phyloP scores from a whole-genome alignment of 2,888 invertebrate genomes.

The Chaitophorus viminalis region DNA sequence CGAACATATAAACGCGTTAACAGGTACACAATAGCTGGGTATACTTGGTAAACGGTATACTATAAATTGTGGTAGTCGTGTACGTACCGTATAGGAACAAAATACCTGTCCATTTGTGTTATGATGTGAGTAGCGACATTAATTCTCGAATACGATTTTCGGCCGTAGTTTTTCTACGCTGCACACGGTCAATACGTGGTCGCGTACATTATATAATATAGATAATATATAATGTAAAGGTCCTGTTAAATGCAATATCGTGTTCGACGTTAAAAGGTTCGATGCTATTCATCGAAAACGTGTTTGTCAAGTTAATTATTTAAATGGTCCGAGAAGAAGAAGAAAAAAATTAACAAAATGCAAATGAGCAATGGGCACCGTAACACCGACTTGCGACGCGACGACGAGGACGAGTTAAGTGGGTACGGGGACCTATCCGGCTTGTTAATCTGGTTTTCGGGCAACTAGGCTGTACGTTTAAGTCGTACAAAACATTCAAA shows the following conservation, averaged over 20 bases:
- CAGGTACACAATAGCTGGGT: too few relatives aligned
- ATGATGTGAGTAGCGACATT: conserved; percentile 12
- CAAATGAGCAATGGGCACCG: background rate
- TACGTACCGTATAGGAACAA: conserved; percentile 24
- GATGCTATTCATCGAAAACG: conserved; percentile 25
- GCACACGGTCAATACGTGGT: background rate
- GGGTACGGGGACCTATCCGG: background rate
- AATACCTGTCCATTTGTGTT: conserved; percentile 39
- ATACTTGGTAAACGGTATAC: background rate
- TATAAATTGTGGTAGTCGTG: conserved; percentile 31
- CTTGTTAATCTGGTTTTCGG: conserved; percentile 26
- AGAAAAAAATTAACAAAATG: background rate
- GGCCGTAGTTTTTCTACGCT: conserved; percentile 25
- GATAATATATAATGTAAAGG: conserved; percentile 7
- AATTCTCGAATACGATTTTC: conserved; percentile 35
- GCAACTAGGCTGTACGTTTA: background rate
- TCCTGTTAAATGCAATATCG: conserved; percentile 36
- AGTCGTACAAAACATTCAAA: background rate
- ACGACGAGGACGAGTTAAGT: conserved; percentile 2
- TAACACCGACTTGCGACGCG: too few relatives aligned
- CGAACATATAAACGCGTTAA: background rate
- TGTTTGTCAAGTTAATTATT: conserved; percentile 55
- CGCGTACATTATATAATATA: too few relatives aligned
- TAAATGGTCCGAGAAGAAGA: conserved; percentile 9
- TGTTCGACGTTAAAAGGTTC: conserved; percentile 49